These are phyloP conservation scores for Pyrrhosoma nymphula DNA, from an alignment of 2,888 invertebrate genomes.

Conservation along the genomic window DNA sequence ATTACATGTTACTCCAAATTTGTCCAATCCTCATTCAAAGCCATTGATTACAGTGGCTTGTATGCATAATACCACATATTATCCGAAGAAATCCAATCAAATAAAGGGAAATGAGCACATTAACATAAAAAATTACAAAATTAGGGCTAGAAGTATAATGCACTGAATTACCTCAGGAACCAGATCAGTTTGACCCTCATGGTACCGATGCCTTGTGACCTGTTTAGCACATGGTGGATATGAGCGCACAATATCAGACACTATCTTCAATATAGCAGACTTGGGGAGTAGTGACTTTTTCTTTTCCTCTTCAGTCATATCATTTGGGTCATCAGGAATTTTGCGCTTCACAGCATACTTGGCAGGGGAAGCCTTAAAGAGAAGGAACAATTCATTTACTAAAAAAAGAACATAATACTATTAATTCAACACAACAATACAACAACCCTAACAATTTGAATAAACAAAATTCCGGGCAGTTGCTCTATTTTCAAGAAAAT, in stretches of 20 bases:
- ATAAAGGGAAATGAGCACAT: too few relatives aligned
- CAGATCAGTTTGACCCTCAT: conserved; percentile 82
- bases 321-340: conserved; percentile 69
- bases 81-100: too few relatives aligned
- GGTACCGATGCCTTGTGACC: conserved; percentile 86
- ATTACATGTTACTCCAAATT: too few relatives aligned
- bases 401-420: background rate
- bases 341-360: conserved; percentile 50
- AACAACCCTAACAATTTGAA: too few relatives aligned
- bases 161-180: conserved; percentile 79
- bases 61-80: too few relatives aligned
- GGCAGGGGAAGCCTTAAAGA: background rate
- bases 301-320: conserved; percentile 77
- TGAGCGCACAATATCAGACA: conserved; percentile 89
- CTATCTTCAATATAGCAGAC: conserved; percentile 86
- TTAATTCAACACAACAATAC: too few relatives aligned
- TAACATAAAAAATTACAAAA: too few relatives aligned
- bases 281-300: conserved; percentile 85
- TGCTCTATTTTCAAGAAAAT: too few relatives aligned
- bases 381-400: background rate
- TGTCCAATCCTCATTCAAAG: too few relatives aligned
- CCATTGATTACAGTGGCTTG: too few relatives aligned
- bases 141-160: background rate
- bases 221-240: conserved; percentile 87
- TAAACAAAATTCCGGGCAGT: too few relatives aligned